phyloP scores from a whole-genome alignment of 2,888 invertebrate species.

The Drosophila leonis region DNA sequence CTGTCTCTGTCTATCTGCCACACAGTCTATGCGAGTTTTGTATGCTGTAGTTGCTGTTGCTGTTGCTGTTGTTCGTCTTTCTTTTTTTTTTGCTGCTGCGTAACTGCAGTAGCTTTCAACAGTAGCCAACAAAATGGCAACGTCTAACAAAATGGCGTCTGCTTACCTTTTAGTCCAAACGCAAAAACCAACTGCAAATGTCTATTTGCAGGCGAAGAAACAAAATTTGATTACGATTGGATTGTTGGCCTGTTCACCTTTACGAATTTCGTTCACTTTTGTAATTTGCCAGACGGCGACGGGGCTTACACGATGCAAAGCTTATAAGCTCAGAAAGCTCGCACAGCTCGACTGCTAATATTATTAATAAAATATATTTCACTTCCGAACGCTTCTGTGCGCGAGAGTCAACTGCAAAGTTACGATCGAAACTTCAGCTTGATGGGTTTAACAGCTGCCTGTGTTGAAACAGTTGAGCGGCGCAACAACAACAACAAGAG shows the following conservation, averaged over 20 bases:
- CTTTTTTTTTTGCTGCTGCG: conserved; percentile 39
- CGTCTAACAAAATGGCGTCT: conserved; percentile 71
- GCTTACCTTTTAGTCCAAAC: conserved; percentile 61
- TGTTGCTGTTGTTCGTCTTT: background rate
- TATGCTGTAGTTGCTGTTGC: conserved; percentile 4
- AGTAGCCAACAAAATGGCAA: conserved; percentile 74
- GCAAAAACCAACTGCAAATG: conserved; percentile 21
- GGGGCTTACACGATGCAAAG: conserved; percentile 23
- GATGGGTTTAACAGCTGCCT: conserved; percentile 84
- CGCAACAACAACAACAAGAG: conserved; percentile 52
- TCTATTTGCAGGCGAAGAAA: conserved; percentile 10
- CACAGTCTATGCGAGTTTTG: conserved; percentile 20
- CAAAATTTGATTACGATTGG: conserved; percentile 15
- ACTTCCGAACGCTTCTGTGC: conserved; percentile 86
- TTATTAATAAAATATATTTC: conserved; percentile 86
- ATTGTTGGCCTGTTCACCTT: conserved; percentile 6
- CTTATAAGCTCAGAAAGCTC: conserved; percentile 35
- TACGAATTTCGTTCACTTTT: conserved; percentile 34
- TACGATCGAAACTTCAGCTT: conserved; percentile 86
- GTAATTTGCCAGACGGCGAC: conserved; percentile 25
- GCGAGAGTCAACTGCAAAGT: conserved; percentile 86
- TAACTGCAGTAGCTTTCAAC: conserved; percentile 64
- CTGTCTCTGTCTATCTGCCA: conserved; percentile 20
- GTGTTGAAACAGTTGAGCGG: conserved; percentile 77
- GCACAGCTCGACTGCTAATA: conserved; percentile 76